Conservation (phyloP, 2,888 invertebrate species). For the Acrocera orbiculus region DNA sequence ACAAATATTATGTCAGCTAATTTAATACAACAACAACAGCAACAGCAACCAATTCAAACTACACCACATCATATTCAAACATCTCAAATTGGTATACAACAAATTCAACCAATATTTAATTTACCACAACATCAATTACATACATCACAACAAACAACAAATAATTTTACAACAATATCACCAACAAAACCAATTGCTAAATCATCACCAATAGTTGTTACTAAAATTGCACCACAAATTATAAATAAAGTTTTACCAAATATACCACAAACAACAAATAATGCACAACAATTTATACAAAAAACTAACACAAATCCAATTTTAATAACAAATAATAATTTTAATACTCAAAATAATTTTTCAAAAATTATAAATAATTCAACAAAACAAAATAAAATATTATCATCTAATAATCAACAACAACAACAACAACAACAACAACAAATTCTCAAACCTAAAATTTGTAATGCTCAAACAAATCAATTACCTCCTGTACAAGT, state of each 20-base stretch:
- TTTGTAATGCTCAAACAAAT: neutral
- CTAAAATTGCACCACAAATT: slow-evolving; percentile 18
- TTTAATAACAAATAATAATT: neutral
- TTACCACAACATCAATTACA: slow-evolving; percentile 8
- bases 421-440: slow-evolving; percentile 5
- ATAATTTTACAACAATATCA: slow-evolving; percentile 5
- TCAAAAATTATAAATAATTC: slow-evolving; percentile 6
- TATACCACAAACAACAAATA: slow-evolving; percentile 10
- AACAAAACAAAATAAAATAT: slow-evolving; percentile 2
- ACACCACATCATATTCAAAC: slow-evolving; percentile 10
- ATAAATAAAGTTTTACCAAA: slow-evolving; percentile 24
- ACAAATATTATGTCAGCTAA: slow-evolving; percentile 29
- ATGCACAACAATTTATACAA: slow-evolving; percentile 1
- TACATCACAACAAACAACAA: slow-evolving; percentile 6
- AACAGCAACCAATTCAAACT: slow-evolving; percentile 12
- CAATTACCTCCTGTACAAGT: slow-evolving; percentile 8
- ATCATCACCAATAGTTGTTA: slow-evolving; percentile 14
- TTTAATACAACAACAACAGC: slow-evolving; percentile 29
- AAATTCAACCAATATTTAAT: slow-evolving; percentile 6
- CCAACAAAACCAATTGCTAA: slow-evolving; percentile 12
- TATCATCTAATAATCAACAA: slow-evolving; percentile 5
- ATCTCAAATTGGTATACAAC: slow-evolving; percentile 10
- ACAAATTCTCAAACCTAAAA: slow-evolving; percentile 10
- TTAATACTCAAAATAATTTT: slow-evolving; percentile 4
- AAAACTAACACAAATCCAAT: slow-evolving; percentile 5